Evolutionary conservation across 2,888 invertebrate genomes (phyloP).

Genomic region (Thymelicus sylvestris): DNA sequence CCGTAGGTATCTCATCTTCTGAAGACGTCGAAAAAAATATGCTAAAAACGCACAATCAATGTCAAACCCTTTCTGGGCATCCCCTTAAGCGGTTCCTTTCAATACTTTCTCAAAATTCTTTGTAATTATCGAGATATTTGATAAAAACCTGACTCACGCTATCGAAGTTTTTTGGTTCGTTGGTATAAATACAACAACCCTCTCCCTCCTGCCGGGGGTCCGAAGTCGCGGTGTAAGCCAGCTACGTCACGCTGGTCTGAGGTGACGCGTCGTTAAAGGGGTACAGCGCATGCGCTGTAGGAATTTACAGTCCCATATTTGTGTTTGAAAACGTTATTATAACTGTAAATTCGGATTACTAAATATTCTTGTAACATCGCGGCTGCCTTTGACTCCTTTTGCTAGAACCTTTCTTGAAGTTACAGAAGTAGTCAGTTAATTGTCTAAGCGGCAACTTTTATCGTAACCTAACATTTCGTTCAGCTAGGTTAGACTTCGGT

Average conservation of each 20-base stretch:
- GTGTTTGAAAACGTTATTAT: background rate
- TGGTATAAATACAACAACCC: background rate
- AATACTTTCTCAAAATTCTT: background rate
- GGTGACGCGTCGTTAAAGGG: no score
- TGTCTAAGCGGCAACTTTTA: no score
- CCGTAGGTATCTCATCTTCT: no score
- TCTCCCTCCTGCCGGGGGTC: background rate
- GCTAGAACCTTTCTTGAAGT: background rate
- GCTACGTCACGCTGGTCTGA: conserved; percentile 7
- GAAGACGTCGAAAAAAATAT: no score
- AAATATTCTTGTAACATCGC: background rate
- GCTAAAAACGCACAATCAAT: no score
- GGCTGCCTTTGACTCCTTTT: conserved; percentile 5
- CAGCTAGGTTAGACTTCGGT: no score
- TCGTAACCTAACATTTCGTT: no score
- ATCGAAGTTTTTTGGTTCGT: background rate
- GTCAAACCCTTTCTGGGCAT: background rate
- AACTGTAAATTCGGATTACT: conserved; percentile 4
- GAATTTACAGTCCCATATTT: conserved; percentile 1
- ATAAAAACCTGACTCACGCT: background rate
- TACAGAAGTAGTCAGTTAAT: no score
- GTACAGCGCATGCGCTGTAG: conserved; percentile 5
- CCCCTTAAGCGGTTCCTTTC: background rate
- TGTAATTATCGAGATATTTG: background rate
- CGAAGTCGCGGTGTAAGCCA: conserved; percentile 2